These are phyloP conservation scores for Tetramorium simillimum DNA, from an alignment of 1,140 invertebrate genomes.

Conservation along the genomic window DNA sequence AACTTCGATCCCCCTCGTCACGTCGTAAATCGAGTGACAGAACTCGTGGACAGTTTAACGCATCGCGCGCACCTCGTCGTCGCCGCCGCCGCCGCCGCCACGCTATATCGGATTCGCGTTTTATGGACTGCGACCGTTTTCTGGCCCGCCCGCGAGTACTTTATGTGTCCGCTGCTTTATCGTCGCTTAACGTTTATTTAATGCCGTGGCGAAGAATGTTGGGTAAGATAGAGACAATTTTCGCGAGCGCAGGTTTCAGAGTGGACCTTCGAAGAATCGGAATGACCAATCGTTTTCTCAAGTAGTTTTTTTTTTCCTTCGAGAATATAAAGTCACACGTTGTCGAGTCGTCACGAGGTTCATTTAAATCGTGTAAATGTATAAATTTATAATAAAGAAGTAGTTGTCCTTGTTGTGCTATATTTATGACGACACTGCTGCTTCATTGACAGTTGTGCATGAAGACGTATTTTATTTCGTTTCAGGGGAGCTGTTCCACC, in stretches of 20 bases:
- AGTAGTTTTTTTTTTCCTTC: background rate
- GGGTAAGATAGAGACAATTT: background rate
- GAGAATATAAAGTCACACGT: background rate
- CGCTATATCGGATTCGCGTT: slow-evolving; percentile 68
- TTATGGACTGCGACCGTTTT: slow-evolving; percentile 60
- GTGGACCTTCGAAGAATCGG: background rate
- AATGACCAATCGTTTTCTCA: background rate
- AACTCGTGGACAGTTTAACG: slow-evolving; percentile 74
- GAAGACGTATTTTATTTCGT: slow-evolving; percentile 1
- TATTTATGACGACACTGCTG: background rate
- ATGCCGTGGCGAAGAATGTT: slow-evolving; percentile 40
- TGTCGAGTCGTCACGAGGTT: no score
- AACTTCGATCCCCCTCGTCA: slow-evolving; percentile 73
- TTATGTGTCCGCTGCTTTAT: slow-evolving; percentile 64
- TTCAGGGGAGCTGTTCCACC: background rate
- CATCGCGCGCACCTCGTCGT: slow-evolving; percentile 58
- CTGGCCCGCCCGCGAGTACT: slow-evolving; percentile 27
- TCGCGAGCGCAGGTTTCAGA: background rate
- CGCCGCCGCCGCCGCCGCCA: slow-evolving; percentile 35
- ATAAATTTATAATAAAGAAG: background rate
- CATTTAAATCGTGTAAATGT: background rate
- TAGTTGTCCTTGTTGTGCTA: background rate
- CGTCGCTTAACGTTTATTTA: slow-evolving; percentile 68
- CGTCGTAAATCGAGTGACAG: slow-evolving; percentile 74
- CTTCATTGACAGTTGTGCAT: background rate